Conservation (phyloP, 2,888 invertebrate species). For the Drosophila paracracens region DNA sequence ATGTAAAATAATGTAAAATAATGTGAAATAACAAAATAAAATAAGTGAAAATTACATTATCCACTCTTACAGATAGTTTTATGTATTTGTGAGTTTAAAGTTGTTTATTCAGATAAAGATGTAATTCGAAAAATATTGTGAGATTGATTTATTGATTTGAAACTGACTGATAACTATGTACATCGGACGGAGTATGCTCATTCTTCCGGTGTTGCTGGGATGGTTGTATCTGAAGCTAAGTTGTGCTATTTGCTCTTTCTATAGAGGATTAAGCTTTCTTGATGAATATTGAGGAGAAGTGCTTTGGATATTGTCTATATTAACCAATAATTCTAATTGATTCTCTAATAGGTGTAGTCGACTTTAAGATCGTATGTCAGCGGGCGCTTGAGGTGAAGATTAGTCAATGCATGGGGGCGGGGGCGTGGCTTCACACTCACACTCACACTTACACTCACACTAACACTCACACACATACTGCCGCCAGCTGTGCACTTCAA, state of each 20-base stretch:
- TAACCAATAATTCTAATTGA: not conserved
- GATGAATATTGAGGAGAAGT: not conserved
- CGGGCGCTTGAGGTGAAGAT: not conserved
- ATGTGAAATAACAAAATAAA: not conserved
- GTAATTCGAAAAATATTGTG: not conserved
- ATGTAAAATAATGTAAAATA: not conserved
- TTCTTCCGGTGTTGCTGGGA: not conserved
- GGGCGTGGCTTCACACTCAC: slow-evolving; percentile 2
- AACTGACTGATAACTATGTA: not conserved
- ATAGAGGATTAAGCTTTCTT: not conserved
- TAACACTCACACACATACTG: not conserved
- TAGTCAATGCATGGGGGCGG: slow-evolving; percentile 10
- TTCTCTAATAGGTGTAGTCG: not conserved
- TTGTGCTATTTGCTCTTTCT: not conserved
- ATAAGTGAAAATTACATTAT: not conserved
- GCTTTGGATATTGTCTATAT: not conserved
- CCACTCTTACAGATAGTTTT: not conserved
- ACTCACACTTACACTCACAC: not conserved
- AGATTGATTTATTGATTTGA: not conserved
- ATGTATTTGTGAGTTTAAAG: not conserved
- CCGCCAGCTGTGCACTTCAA: not conserved
- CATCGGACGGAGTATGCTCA: not conserved
- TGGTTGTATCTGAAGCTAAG: not conserved
- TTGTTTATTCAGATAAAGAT: not conserved
- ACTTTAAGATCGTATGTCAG: not conserved